Evolutionary conservation across 2,113 vertebrate genomes (phyloP).

Genomic region (Microcebus ravelobensis): DNA sequence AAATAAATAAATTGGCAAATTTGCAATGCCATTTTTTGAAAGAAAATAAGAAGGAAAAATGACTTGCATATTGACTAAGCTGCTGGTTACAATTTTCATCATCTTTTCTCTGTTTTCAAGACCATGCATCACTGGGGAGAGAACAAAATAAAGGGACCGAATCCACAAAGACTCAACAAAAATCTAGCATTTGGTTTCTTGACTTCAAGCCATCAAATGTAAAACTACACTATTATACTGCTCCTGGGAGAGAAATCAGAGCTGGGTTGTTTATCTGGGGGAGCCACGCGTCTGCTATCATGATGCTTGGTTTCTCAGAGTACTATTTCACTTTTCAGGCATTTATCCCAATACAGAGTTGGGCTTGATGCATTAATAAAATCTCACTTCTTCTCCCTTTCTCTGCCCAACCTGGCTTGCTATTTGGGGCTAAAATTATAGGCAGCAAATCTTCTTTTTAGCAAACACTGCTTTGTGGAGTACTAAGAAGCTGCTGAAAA

Average conservation of each 20-base stretch:
- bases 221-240: background rate
- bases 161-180: constrained; percentile 41
- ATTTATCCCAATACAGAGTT: background rate
- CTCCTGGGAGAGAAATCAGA: constrained; percentile 24
- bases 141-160: background rate
- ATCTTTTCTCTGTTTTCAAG: constrained; percentile 44
- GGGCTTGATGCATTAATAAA: background rate
- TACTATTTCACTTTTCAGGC: background rate
- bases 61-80: constrained; percentile 61
- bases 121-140: background rate
- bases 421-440: background rate
- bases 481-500: background rate
- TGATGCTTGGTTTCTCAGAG: background rate
- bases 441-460: background rate
- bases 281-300: background rate
- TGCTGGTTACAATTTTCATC: constrained; percentile 49
- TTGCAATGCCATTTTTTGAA: constrained; percentile 24
- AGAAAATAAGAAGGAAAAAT: constrained; percentile 44
- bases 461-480: background rate
- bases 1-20: background rate
- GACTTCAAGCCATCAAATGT: constrained; percentile 14
- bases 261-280: background rate
- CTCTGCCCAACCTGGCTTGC: background rate
- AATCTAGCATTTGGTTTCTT: background rate
- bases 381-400: background rate